Base-by-base conservation (phyloP, 2,888 invertebrate genomes). In the Clepsis dumicolana region DNA sequence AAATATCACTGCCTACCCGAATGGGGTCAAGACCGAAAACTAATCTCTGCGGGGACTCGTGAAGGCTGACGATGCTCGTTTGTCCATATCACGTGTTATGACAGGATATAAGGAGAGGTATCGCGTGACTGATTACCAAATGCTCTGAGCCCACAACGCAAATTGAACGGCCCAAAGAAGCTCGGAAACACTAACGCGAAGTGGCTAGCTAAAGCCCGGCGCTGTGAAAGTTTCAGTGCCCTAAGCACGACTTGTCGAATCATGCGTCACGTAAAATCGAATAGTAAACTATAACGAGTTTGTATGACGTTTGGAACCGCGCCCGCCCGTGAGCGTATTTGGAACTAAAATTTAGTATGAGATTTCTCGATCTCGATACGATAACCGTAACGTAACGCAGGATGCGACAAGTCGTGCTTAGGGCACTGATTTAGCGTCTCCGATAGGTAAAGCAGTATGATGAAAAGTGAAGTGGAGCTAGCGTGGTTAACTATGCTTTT, bases 91-190 rank as follows among this genome's bases (percentile, higher is more conserved):
- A 75, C 78, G 76, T 76, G 78, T 71, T 77, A 80, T 80, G 77
- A 80, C 80, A 80, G 74, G 80, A 81, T 85, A 85, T 84, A 84
- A 83, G 77, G 60, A 69, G 71, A 79, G 62, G 67, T 63, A 83
- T 88, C 80, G 87, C 89, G 85, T 87, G 85, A 83, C 85, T 87
- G 86, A 89, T 86, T 86, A 86, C 81, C 77, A 75, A 66, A 65
- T 75, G 83, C 83, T 85, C 88, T 88, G 86, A 78, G 65, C 59
- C 38, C 38, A 8, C 27, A 52, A 35, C 59, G 57, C 35, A 59
- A 41, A 52, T 65, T 65, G 52, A 65, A 38, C 41, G 38, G 38
- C 21, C 25, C 27, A 27, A 53, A 44, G 25, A n/a, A 29, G 48
- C 57, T 35, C 8, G 27, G 57, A 64, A 64, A 53, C 65, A 52